These are phyloP conservation scores for Tupaia chinensis DNA, from an alignment of 2,113 vertebrate genomes.

Conservation along the genomic window DNA sequence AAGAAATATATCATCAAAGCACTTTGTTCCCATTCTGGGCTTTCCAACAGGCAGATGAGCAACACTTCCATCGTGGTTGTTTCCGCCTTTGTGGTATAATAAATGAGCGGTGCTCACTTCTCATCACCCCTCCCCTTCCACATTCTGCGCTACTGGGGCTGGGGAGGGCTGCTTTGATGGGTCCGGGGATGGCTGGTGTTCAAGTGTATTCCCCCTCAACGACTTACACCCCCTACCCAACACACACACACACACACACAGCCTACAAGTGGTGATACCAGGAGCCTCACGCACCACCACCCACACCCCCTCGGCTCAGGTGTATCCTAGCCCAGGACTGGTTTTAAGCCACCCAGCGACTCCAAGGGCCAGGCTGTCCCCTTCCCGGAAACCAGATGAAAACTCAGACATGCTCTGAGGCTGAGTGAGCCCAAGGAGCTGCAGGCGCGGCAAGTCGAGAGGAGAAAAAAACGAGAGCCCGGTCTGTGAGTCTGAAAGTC, in stretches of 20 bases:
- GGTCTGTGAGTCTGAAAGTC: not conserved
- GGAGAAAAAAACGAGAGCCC: not conserved
- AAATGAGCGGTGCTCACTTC: not conserved
- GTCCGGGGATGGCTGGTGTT: not conserved
- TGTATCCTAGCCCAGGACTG: accelerated
- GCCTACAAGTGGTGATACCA: not conserved
- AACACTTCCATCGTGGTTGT: not conserved
- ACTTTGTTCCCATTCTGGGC: not conserved
- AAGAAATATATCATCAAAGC: not conserved
- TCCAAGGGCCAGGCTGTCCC: not conserved
- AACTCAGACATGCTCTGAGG: too few relatives aligned
- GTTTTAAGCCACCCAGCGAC: not conserved
- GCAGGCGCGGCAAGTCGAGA: not conserved
- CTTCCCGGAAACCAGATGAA: not conserved
- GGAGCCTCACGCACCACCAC: not conserved
- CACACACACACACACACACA: too few relatives aligned
- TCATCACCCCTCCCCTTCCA: not conserved
- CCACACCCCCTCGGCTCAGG: accelerated
- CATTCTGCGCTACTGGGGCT: not conserved
- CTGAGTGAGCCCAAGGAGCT: accelerated
- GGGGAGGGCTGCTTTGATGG: not conserved
- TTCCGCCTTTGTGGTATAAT: not conserved
- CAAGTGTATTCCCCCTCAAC: not conserved
- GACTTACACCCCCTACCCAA: too few relatives aligned
- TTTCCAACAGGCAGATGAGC: not conserved